Evolutionary conservation across 2,797 vertebrate genomes (phyloP).

Genomic region (Microctenopoma stevenorrisi): DNA sequence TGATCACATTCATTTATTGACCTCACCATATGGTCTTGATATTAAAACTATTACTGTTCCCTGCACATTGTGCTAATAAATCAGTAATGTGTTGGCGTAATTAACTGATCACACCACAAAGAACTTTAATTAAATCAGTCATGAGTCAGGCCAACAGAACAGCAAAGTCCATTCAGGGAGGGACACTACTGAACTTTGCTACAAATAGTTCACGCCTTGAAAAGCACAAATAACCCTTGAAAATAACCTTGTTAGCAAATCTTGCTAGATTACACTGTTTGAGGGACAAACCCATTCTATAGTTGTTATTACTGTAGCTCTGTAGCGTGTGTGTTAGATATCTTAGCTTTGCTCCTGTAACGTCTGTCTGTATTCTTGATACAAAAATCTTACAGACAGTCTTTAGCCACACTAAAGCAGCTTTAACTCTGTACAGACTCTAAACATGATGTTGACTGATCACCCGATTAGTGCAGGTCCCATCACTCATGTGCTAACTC

Average conservation of each 20-base stretch:
- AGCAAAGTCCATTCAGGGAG: conserved; percentile 37
- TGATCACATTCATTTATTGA: conserved; percentile 24
- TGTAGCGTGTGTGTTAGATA: background rate
- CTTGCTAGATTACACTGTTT: too few species aligned
- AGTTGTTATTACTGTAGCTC: too few species aligned
- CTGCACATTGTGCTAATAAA: conserved; percentile 11
- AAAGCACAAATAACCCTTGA: background rate
- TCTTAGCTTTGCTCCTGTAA: too few species aligned
- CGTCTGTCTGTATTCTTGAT: background rate
- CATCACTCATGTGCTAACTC: too few species aligned
- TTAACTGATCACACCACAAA: conserved; percentile 8
- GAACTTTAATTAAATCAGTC: conserved; percentile 27
- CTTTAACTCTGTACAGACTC: background rate
- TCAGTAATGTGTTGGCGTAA: conserved; percentile 7
- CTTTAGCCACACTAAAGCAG: background rate
- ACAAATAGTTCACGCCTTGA: background rate
- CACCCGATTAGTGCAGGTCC: too few species aligned
- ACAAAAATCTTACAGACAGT: background rate
- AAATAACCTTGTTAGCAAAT: background rate
- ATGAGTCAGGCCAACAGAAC: conserved; percentile 1
- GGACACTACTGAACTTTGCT: conserved; percentile 4
- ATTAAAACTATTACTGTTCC: background rate
- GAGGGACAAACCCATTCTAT: background rate
- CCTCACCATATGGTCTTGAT: conserved; percentile 1
- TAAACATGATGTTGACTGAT: too few species aligned